phyloP scores from a whole-genome alignment of 2,888 invertebrate genomes.

The Diogma glabrata region DNA sequence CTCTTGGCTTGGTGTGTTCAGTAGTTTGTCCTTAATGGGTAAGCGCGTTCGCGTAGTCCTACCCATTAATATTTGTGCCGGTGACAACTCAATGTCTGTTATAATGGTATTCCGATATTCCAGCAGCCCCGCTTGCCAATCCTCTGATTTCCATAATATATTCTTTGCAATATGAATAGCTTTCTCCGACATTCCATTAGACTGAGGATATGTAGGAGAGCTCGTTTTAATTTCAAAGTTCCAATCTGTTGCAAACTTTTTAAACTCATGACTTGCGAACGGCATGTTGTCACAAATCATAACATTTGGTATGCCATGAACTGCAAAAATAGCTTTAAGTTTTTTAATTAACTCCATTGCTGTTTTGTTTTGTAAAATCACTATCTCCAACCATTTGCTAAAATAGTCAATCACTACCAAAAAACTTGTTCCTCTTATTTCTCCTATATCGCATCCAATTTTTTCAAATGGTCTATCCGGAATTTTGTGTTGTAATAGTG shows the following conservation, averaged over 20 bases:
- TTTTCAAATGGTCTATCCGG: conserved; percentile 11
- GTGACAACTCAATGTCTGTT: no score
- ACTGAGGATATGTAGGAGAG: not conserved
- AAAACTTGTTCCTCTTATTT: conserved; percentile 13
- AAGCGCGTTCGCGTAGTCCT: no score
- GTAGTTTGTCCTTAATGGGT: no score
- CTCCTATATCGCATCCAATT: conserved; percentile 13
- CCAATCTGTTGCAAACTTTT: conserved; percentile 7
- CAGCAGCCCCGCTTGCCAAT: no score
- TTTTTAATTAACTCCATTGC: conserved; percentile 12
- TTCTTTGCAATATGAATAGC: no score
- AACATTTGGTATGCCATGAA: conserved; percentile 10
- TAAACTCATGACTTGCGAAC: conserved; percentile 1
- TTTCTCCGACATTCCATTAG: not conserved
- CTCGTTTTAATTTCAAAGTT: no score
- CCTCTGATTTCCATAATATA: no score
- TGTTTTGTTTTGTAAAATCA: conserved; percentile 6
- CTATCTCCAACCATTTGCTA: conserved; percentile 17
- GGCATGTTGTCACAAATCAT: conserved; percentile 9
- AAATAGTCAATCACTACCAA: conserved; percentile 16
- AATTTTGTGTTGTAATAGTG: conserved; percentile 12
- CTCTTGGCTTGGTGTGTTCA: no score
- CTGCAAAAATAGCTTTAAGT: conserved; percentile 15
- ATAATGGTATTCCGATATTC: no score
- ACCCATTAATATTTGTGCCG: no score